Evolutionary conservation across 1,140 invertebrate genomes (phyloP), one percentile per base, ranked within the genome.

Genomic region (Temnothorax curvispinosus): DNA sequence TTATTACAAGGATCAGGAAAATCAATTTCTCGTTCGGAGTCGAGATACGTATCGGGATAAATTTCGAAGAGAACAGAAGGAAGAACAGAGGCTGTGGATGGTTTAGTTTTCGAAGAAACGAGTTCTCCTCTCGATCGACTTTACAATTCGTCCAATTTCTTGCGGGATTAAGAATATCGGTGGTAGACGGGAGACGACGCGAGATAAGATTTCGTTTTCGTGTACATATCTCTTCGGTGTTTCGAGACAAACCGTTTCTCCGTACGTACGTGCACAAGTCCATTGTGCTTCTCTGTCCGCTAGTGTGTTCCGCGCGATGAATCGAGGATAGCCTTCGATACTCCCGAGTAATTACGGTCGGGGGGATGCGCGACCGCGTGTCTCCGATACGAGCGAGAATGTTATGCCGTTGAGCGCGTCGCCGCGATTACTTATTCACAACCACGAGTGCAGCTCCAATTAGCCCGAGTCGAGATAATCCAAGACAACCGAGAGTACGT

Each of bases 251-350:
- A 27, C 47, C 76, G 44, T 81, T 65, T 80, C 77, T 87, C 41
- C 69, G 72, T 77, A 82, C 64, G 50, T 80, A 74, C 47, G 67
- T 69, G 54, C 75, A 67, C 71, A 82, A 54, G 72, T 67, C 86
- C 56, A 41, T 75, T 87, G 81, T 90, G 82, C 85, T 90, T 88
- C 82, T 89, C 82, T 89, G 74, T 80, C 85, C 65, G 80, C 90
- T 86, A 81, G 69, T 86, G 75, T 78, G 74, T 86, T 85, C 64
- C 65, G 87, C 64, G 75, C 71, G 72, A 67, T 71, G 64, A 71
- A 52, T 76, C 64, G 21, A 67, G 56, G 64, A 50, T 72, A 67
- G 64, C 80, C 69, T 50, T 60, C 80, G 52, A 74, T 60, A 32
- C 64, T 71, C 78, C 64, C 52, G 64, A 84, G 54, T 74, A 54